These are phyloP conservation scores for Berghia stephanieae DNA, from an alignment of 1,140 invertebrate species.

Conservation along the genomic window DNA sequence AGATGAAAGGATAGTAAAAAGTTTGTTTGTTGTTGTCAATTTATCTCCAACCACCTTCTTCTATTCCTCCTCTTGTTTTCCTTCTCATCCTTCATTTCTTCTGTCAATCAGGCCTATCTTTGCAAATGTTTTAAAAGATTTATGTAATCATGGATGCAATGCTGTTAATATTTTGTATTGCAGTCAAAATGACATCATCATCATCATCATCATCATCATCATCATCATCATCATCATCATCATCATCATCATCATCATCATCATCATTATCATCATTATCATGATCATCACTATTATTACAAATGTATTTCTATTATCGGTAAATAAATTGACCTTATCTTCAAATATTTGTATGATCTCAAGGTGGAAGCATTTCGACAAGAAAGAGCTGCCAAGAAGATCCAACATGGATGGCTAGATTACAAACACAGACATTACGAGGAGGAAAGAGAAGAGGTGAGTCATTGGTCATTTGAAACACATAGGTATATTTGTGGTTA, in stretches of 20 bases:
- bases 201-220: too few species aligned
- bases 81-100: not conserved
- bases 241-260: too few species aligned
- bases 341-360: conserved; percentile 11
- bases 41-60: not conserved
- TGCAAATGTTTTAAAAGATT: not conserved
- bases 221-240: too few species aligned
- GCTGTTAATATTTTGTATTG: not conserved
- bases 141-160: not conserved
- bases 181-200: conserved; percentile 11
- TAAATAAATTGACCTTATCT: not conserved
- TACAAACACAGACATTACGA: conserved; percentile 42
- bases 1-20: conserved; percentile 23
- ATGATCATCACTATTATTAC: not conserved
- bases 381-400: conserved; percentile 57
- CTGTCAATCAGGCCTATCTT: too few species aligned
- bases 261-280: not conserved
- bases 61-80: not conserved
- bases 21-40: not conserved
- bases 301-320: not conserved
- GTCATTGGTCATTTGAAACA: conserved; percentile 16
- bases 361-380: conserved; percentile 51
- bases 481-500: not conserved
- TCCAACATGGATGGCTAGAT: conserved; percentile 54
- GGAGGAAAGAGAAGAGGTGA: conserved; percentile 50